Percentiles rank a stretch among this genome's conserved stretches.
These are phyloP conservation scores for Eupithecia centaureata DNA, from an alignment of 2,888 invertebrate species.

Conservation along the genomic window DNA sequence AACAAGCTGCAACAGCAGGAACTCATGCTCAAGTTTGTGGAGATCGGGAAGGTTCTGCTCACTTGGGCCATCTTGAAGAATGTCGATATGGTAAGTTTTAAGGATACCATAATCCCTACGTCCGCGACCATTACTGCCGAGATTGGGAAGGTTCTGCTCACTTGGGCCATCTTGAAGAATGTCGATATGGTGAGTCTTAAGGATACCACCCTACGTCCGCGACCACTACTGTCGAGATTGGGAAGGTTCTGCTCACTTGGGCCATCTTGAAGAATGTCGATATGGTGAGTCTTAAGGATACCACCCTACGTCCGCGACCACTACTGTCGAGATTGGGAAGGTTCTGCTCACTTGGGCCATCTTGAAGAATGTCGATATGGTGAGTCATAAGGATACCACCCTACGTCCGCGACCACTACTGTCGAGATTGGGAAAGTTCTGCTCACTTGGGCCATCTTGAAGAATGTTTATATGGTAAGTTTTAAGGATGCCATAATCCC, in stretches of 20 bases:
- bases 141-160: too few relatives aligned
- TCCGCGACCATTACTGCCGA: too few relatives aligned
- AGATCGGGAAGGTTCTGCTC: conserved; percentile 96
- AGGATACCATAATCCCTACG: too few relatives aligned
- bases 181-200: too few relatives aligned
- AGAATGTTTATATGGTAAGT: conserved; percentile 94
- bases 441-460: conserved; percentile 95
- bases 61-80: conserved; percentile 97
- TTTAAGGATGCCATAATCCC: too few relatives aligned
- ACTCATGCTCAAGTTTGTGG: conserved; percentile 96
- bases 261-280: too few relatives aligned
- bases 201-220: too few relatives aligned
- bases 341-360: conserved; percentile 98
- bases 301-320: conserved; percentile 97
- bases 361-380: conserved; percentile 79
- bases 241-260: conserved; percentile 95
- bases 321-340: too few relatives aligned
- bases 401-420: too few relatives aligned
- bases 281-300: conserved; percentile 87
- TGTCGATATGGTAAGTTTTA: conserved; percentile 90
- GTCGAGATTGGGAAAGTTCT: conserved; percentile 98
- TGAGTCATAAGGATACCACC: too few relatives aligned
- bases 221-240: conserved; percentile 99
- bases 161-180: too few relatives aligned
- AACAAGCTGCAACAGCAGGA: conserved; percentile 95